These are phyloP conservation scores for Sphaerophoria rueppellii DNA, from an alignment of 2,888 invertebrate species.

Conservation along the genomic window DNA sequence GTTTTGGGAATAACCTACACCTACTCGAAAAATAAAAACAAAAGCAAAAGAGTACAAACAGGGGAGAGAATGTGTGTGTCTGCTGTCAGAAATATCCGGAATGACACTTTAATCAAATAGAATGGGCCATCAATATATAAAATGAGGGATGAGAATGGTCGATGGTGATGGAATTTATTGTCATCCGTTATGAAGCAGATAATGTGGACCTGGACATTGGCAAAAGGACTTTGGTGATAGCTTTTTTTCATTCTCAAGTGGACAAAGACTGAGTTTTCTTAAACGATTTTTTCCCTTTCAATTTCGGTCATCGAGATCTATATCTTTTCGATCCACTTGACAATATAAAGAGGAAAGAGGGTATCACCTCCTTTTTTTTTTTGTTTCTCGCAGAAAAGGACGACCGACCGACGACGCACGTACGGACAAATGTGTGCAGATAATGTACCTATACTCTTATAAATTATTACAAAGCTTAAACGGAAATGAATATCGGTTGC, in stretches of 20 bases:
- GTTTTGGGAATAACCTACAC: too few species aligned
- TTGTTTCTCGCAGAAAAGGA: conserved; percentile 2
- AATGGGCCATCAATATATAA: conserved; percentile 10
- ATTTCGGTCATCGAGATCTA: conserved; percentile 6
- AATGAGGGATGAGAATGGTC: too few species aligned
- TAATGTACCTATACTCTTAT: too few species aligned
- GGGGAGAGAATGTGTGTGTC: conserved; percentile 37
- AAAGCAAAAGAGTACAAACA: too few species aligned
- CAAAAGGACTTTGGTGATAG: conserved; percentile 44
- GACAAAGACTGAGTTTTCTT: conserved; percentile 26
- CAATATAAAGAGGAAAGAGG: too few species aligned
- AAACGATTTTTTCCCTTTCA: background rate
- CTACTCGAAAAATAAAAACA: conserved; percentile 10
- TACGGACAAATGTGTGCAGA: too few species aligned
- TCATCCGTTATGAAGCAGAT: conserved; percentile 29
- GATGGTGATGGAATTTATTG: conserved; percentile 58
- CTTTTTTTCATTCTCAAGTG: conserved; percentile 58
- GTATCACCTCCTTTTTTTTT: conserved; percentile 35
- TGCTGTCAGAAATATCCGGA: conserved; percentile 64
- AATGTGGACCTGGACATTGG: conserved; percentile 43
- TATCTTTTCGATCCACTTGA: conserved; percentile 68
- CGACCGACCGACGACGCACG: background rate
- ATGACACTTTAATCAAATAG: conserved; percentile 72
- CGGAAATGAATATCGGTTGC: too few species aligned
- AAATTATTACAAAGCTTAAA: too few species aligned